These are phyloP conservation scores for Cheilosia vulpina DNA, from an alignment of 2,888 invertebrate species.

Conservation along the genomic window DNA sequence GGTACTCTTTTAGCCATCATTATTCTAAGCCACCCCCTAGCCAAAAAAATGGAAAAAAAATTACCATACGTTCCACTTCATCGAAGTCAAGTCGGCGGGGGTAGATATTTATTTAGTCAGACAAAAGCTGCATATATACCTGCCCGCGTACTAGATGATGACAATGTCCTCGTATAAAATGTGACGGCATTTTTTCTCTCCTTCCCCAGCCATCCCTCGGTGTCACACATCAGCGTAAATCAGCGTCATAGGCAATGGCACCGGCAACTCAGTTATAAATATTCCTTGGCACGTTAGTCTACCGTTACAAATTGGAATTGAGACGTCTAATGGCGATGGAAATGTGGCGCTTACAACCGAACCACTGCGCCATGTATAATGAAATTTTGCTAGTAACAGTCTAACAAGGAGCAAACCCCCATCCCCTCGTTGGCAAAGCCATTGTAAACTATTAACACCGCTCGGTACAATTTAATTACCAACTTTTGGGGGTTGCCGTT, in stretches of 20 bases:
- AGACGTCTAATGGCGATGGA: conserved; percentile 68
- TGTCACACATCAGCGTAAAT: conserved; percentile 72
- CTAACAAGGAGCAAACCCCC: conserved; percentile 24
- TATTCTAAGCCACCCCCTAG: conserved; percentile 47
- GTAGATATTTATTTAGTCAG: conserved; percentile 63
- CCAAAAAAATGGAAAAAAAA: conserved; percentile 52
- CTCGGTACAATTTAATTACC: conserved; percentile 74
- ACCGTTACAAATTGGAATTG: conserved; percentile 75
- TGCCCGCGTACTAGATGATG: conserved; percentile 61
- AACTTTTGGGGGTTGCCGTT: conserved; percentile 56
- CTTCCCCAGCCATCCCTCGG: conserved; percentile 22
- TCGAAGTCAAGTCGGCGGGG: conserved; percentile 49
- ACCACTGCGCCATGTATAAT: conserved; percentile 50
- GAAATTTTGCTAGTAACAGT: conserved; percentile 70
- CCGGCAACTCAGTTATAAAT: conserved; percentile 49
- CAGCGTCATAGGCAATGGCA: conserved; percentile 62
- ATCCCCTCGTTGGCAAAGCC: conserved; percentile 34
- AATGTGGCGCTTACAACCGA: conserved; percentile 25
- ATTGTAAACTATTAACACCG: conserved; percentile 75
- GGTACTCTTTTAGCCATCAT: conserved; percentile 64
- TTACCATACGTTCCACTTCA: conserved; percentile 73
- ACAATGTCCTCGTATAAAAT: conserved; percentile 61
- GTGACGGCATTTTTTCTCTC: conserved; percentile 32
- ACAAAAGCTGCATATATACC: conserved; percentile 27
- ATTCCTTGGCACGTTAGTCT: conserved; percentile 72